These are phyloP conservation scores for Rallus limicola DNA, from an alignment of 2,113 vertebrate species.

Conservation along the genomic window DNA sequence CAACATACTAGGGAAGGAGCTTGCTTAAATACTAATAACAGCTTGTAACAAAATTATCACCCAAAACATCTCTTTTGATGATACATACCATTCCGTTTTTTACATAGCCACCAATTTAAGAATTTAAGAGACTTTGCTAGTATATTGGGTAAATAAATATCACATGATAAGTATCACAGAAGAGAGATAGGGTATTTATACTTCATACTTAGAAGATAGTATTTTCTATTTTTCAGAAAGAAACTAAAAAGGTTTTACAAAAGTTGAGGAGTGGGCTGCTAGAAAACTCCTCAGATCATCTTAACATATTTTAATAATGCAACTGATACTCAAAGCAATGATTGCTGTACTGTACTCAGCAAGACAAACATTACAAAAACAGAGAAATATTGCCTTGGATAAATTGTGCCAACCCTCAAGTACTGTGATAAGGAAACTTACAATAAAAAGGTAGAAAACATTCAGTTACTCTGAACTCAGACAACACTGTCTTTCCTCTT, in stretches of 20 bases:
- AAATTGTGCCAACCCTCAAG: not conserved
- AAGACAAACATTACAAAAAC: not conserved
- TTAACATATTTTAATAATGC: not conserved
- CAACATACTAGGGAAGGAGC: not conserved
- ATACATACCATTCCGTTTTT: not conserved
- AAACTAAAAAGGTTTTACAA: accelerated
- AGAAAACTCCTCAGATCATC: not conserved
- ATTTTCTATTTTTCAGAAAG: not conserved
- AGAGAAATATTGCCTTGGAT: not conserved
- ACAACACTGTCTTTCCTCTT: not conserved
- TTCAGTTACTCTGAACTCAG: not conserved
- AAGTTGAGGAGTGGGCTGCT: not conserved
- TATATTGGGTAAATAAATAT: not conserved
- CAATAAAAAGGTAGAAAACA: not conserved
- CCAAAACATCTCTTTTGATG: not conserved
- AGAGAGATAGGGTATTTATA: not conserved
- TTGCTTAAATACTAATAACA: not conserved
- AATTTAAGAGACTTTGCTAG: not conserved
- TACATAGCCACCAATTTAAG: not conserved
- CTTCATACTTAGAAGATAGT: not conserved
- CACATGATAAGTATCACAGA: not conserved
- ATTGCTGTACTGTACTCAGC: not conserved
- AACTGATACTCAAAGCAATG: not conserved
- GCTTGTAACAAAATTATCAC: not conserved
- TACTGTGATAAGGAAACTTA: not conserved